Conservation (phyloP, 2,888 invertebrate genomes). For the Mesochorus sp. region DNA sequence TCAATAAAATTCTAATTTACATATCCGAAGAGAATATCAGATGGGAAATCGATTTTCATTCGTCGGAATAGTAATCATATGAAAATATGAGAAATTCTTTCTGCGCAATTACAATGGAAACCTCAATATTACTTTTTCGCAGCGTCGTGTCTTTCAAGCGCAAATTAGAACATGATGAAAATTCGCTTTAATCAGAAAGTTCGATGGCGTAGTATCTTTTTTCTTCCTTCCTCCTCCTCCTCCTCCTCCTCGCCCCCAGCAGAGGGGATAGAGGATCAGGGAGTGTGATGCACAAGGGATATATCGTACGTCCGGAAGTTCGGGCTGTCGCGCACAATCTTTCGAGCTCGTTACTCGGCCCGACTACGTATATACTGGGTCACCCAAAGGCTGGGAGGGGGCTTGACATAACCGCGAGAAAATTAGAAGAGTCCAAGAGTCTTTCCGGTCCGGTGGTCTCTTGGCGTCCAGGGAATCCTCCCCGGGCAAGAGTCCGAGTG, state of each 20-base stretch:
- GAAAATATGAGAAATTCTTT: neutral
- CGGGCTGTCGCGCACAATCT: conserved; percentile 32
- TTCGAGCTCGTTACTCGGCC: conserved; percentile 47
- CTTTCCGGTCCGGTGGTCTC: conserved; percentile 36
- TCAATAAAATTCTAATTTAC: too few species aligned
- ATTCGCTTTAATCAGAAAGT: conserved; percentile 32
- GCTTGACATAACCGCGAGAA: conserved; percentile 35
- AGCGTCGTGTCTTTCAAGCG: neutral
- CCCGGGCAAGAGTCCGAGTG: conserved; percentile 36
- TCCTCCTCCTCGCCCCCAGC: neutral
- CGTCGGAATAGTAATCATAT: neutral
- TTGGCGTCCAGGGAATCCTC: conserved; percentile 26
- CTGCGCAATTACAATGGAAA: neutral
- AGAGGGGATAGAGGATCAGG: neutral
- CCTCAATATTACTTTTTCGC: neutral
- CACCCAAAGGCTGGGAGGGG: neutral
- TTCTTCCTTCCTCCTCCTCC: neutral
- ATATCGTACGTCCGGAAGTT: conserved; percentile 22
- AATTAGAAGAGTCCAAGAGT: conserved; percentile 49
- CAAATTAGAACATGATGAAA: conserved; percentile 5
- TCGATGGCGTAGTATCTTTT: conserved; percentile 15
- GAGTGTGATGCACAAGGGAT: neutral
- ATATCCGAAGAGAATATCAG: too few species aligned
- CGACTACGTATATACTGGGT: neutral
- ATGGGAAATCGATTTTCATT: too few species aligned